phyloP scores from a whole-genome alignment of 1,140 invertebrate species.

The Ruditapes philippinarum region DNA sequence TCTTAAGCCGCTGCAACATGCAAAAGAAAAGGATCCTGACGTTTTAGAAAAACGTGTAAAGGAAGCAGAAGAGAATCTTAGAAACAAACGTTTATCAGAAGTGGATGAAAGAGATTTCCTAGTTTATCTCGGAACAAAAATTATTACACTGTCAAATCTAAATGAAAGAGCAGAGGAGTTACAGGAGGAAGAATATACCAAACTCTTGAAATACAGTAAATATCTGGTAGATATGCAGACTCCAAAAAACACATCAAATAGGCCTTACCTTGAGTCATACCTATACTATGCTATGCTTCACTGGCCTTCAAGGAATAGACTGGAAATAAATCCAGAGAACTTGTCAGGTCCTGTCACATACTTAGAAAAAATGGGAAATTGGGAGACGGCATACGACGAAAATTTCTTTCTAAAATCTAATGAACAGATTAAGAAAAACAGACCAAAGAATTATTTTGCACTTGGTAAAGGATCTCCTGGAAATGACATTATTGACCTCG shows the following conservation, averaged over 20 bases:
- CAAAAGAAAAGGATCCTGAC: neutral
- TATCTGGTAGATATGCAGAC: neutral
- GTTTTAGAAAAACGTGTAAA: neutral
- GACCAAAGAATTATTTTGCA: constrained; percentile 54
- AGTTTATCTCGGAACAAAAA: constrained; percentile 23
- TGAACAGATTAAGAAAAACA: constrained; percentile 5
- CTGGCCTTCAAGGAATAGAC: constrained; percentile 9
- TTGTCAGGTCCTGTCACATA: neutral
- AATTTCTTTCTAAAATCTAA: constrained; percentile 18
- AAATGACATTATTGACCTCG: constrained; percentile 50
- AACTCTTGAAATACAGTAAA: constrained; percentile 21
- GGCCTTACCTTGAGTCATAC: constrained; percentile 23
- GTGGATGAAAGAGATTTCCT: constrained; percentile 25
- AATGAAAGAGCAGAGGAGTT: neutral
- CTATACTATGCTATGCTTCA: constrained; percentile 50
- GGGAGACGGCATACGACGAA: constrained; percentile 8
- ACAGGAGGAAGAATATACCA: neutral
- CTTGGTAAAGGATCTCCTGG: constrained; percentile 36
- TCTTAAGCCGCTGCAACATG: constrained; percentile 25
- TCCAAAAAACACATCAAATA: neutral
- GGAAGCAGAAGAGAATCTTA: neutral
- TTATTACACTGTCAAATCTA: constrained; percentile 34
- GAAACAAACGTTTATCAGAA: neutral
- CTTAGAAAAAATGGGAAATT: neutral
- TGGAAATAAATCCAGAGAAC: neutral